These are phyloP conservation scores for Archivesica marissinica DNA, from an alignment of 1,140 invertebrate species.

Conservation along the genomic window DNA sequence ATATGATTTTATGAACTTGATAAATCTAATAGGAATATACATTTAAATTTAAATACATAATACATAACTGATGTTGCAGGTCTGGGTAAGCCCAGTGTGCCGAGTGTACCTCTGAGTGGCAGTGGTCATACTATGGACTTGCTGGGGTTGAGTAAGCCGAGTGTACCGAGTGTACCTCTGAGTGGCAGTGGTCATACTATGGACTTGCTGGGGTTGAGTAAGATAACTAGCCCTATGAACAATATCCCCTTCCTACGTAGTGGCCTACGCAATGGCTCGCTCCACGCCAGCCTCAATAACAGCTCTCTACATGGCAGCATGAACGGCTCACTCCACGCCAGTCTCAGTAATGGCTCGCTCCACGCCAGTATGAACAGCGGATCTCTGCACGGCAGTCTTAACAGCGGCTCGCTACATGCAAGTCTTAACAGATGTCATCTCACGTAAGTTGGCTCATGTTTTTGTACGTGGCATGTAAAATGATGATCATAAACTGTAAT, in stretches of 20 bases:
- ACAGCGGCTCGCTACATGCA: conserved; percentile 4
- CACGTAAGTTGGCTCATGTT: background rate
- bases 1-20: no score
- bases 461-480: background rate
- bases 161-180: conserved; percentile 38
- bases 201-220: conserved; percentile 76
- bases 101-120: conserved; percentile 60
- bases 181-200: conserved; percentile 74
- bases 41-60: no score
- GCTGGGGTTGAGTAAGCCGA: conserved; percentile 71
- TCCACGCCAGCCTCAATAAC: conserved; percentile 52
- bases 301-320: conserved; percentile 41
- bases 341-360: background rate
- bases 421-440: conserved; percentile 42
- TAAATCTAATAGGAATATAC: no score
- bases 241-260: conserved; percentile 40
- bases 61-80: no score
- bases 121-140: conserved; percentile 77
- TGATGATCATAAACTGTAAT: no score
- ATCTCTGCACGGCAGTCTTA: conserved; percentile 34
- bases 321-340: conserved; percentile 20
- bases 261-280: conserved; percentile 20
- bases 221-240: conserved; percentile 28
- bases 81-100: no score
- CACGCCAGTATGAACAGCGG: conserved; percentile 36